These are phyloP conservation scores for Crossocerus cetratus DNA, from an alignment of 2,888 invertebrate species.

Conservation along the genomic window DNA sequence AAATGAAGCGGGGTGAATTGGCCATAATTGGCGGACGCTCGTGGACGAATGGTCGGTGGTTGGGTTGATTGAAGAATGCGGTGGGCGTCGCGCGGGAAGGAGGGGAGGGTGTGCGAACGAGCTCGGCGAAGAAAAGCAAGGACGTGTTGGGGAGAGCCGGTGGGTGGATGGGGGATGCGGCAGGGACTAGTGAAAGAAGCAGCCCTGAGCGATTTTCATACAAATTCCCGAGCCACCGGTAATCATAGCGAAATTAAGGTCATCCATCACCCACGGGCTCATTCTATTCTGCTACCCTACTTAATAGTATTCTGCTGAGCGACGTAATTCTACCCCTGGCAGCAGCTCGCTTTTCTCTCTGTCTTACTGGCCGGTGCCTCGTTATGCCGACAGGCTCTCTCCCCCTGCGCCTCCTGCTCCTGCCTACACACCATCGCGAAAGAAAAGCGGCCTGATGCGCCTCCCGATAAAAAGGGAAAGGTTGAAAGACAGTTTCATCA, in stretches of 20 bases:
- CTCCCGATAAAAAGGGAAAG: not conserved
- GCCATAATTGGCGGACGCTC: no score
- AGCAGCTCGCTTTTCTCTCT: slow-evolving; percentile 15
- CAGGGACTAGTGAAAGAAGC: slow-evolving; percentile 54
- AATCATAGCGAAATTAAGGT: slow-evolving; percentile 71
- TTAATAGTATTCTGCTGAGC: slow-evolving; percentile 69
- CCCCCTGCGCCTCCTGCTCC: no score
- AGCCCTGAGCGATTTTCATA: slow-evolving; percentile 66
- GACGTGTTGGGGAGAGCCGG: not conserved
- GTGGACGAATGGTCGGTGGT: slow-evolving; percentile 23
- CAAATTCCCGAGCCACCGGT: slow-evolving; percentile 67
- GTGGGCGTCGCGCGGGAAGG: slow-evolving; percentile 10
- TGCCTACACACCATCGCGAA: no score
- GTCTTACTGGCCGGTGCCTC: slow-evolving; percentile 6
- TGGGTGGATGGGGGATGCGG: slow-evolving; percentile 18
- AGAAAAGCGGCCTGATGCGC: no score
- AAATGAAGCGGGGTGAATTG: no score
- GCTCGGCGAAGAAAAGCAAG: not conserved
- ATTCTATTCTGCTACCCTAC: slow-evolving; percentile 59
- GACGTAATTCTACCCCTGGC: slow-evolving; percentile 65
- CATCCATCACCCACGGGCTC: slow-evolving; percentile 67
- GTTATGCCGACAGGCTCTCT: no score
- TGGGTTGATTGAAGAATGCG: slow-evolving; percentile 33
- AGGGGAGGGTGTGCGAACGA: slow-evolving; percentile 12
- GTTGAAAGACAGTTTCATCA: not conserved